phyloP scores from a whole-genome alignment of 1,140 invertebrate genomes.

The Pseudomyrmex pallidus region DNA sequence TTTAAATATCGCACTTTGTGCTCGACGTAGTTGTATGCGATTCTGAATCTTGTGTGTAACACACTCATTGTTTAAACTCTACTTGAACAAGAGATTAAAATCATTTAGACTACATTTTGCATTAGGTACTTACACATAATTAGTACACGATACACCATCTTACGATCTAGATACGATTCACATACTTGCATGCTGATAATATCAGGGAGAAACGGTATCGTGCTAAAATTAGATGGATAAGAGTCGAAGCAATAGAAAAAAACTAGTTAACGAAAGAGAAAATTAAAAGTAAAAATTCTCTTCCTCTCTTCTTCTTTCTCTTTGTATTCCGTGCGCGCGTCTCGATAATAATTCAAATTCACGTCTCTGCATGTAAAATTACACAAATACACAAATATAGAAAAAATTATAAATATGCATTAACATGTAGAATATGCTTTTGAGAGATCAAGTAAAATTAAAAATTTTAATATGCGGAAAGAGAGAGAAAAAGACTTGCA shows the following conservation, averaged over 20 bases:
- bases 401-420: too few species aligned
- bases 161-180: neutral
- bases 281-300: neutral
- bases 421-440: neutral
- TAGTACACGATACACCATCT: neutral
- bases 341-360: too few species aligned
- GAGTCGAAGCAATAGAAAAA: slow-evolving; percentile 29
- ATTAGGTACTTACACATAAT: neutral
- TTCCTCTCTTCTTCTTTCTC: too few species aligned
- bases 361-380: neutral
- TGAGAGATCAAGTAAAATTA: neutral
- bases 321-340: too few species aligned
- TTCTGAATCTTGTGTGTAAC: neutral
- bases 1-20: neutral
- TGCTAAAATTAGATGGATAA: slow-evolving; percentile 18
- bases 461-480: neutral
- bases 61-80: neutral
- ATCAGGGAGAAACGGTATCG: slow-evolving; percentile 20
- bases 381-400: slow-evolving; percentile 13
- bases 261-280: neutral
- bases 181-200: slow-evolving; percentile 11
- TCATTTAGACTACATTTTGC: neutral
- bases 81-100: slow-evolving; percentile 9
- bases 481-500: neutral
- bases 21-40: neutral